These are phyloP conservation scores for Falco cherrug DNA, from an alignment of 2,797 vertebrate genomes.

Conservation along the genomic window DNA sequence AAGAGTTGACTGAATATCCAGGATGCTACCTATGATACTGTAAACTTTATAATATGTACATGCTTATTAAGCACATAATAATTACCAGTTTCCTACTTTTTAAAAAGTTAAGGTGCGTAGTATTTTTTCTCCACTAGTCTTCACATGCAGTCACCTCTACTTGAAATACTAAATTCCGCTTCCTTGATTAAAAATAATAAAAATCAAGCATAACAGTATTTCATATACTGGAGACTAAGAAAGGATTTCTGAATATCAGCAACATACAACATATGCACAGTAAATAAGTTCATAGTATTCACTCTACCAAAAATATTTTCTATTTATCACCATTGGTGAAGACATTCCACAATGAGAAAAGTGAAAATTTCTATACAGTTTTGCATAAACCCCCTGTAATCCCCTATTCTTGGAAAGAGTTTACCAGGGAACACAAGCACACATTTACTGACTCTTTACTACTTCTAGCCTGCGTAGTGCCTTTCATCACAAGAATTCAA, in stretches of 20 bases:
- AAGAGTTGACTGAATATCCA: background rate
- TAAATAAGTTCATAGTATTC: background rate
- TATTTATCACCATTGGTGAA: background rate
- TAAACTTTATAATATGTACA: background rate
- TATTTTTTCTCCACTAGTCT: background rate
- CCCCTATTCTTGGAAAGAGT: background rate
- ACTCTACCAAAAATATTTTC: background rate
- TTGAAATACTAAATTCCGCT: background rate
- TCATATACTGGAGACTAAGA: background rate
- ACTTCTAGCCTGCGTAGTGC: fast-evolving
- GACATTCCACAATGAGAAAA: background rate
- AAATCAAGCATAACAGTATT: background rate
- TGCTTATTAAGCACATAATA: background rate
- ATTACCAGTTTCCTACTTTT: background rate
- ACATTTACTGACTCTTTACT: background rate
- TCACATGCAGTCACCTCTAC: background rate
- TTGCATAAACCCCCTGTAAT: background rate
- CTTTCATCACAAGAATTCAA: background rate
- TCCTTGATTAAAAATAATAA: background rate
- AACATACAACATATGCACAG: background rate
- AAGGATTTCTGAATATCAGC: background rate
- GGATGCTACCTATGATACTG: background rate
- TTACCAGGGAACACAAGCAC: background rate
- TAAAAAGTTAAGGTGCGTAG: background rate
- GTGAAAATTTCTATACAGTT: background rate